Conservation (phyloP, 2,113 vertebrate genomes). For the Urocolius indicus region DNA sequence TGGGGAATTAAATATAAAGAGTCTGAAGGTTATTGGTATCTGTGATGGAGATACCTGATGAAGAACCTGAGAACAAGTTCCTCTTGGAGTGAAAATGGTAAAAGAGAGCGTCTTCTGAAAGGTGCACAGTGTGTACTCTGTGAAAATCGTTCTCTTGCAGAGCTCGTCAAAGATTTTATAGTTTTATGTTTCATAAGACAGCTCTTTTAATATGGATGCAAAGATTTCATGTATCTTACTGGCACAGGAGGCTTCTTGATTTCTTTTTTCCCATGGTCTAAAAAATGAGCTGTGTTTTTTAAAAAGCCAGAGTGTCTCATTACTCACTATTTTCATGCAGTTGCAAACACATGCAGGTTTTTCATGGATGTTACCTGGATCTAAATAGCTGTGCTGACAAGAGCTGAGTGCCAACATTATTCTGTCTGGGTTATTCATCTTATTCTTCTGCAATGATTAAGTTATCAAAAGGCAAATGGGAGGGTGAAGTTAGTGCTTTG, state of each 20-base stretch:
- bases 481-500: not conserved
- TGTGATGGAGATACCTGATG: not conserved
- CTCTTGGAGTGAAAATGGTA: not conserved
- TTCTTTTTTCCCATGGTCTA: not conserved
- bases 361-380: fast-evolving
- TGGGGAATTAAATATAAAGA: not conserved
- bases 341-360: fast-evolving
- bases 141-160: not conserved
- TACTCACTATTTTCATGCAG: not conserved
- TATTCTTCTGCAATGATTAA: not conserved
- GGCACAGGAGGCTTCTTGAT: not conserved
- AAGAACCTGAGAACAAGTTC: not conserved
- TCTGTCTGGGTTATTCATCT: not conserved
- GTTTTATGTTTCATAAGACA: not conserved
- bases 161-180: not conserved
- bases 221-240: not conserved
- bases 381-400: not conserved
- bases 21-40: not conserved
- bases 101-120: not conserved
- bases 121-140: fast-evolving
- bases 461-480: not conserved
- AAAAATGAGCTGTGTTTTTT: not conserved
- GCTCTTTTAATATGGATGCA: not conserved
- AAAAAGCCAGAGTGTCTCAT: not conserved
- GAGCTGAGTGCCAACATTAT: not conserved